Evolutionary conservation across 2,113 vertebrate genomes (phyloP).

Genomic region (Actinemys pallida): DNA sequence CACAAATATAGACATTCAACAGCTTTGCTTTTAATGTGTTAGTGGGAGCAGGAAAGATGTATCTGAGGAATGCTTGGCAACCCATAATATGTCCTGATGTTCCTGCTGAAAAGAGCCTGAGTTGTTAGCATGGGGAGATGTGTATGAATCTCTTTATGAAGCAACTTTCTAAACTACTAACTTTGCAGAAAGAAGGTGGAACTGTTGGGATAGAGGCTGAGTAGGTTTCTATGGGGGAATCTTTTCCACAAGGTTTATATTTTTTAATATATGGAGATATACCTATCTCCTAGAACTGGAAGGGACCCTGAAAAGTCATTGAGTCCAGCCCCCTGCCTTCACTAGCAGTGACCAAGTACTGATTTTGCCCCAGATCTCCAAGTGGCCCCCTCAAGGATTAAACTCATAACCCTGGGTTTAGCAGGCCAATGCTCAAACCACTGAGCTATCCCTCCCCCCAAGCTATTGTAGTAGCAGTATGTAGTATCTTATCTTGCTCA

Average conservation of each 20-base stretch:
- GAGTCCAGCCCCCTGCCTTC: too few relatives aligned
- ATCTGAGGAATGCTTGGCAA: background rate
- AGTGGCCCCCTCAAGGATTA: too few relatives aligned
- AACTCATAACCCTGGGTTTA: too few relatives aligned
- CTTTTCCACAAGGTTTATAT: background rate
- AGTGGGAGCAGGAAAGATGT: background rate
- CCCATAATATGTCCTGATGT: background rate
- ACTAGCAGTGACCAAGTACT: too few relatives aligned
- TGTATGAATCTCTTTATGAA: background rate
- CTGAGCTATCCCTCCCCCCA: too few relatives aligned
- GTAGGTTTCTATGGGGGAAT: background rate
- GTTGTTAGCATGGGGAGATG: background rate
- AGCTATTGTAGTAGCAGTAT: background rate
- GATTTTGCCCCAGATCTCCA: too few relatives aligned
- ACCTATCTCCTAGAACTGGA: too few relatives aligned
- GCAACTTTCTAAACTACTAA: background rate
- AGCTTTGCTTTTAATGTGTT: background rate
- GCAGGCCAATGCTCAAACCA: too few relatives aligned
- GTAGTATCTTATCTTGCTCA: background rate
- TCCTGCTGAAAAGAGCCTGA: background rate
- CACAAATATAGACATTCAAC: background rate
- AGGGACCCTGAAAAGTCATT: too few relatives aligned
- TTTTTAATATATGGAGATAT: too few relatives aligned
- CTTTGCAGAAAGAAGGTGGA: background rate
- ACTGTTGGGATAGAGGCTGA: background rate